Evolutionary conservation across 2,888 invertebrate genomes (phyloP), one percentile per base, ranked within the genome.

Genomic region (Epirrhoe alternata): DNA sequence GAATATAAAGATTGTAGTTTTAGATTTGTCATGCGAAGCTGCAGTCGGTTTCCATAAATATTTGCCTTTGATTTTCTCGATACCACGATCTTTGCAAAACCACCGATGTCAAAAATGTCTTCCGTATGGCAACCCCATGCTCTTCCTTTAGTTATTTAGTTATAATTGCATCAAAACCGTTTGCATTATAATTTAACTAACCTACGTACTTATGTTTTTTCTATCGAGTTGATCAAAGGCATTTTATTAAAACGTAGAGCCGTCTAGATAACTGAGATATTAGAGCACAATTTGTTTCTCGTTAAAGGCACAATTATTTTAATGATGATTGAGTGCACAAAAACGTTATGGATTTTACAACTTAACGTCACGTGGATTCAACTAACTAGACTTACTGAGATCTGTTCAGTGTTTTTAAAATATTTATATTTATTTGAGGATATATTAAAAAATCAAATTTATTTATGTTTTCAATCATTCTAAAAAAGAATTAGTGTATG

Each of bases 1-100:
- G 88, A 88, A 76, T 81, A 81, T 75, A 74, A 69, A 74, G 78
- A 77, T 74, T 70, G 69, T 83, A 80, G 78, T 69, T 74, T 74
- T 74, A 76, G 66, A 69, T 62, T 54, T 61, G 66, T 66, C 65
- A 61, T 68, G 56, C 80, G 83, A 77, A 83, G 83, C 84, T 86
- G 87, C 86, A 84, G 85, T 79, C 71, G 81, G 80, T 66, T 72
- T 78, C 73, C 74, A 73, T 64, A 61, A 38, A 42, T 42, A 12
- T 42, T 42, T 73, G 58, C 55, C 47, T 59, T 71, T 72, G 56
- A 72, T 73, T 74, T 71, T 66, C 72, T 68, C 66, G 59, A 70
- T 67, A 16, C 30, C 17, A 24, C 16, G 10, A 12, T 12, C 12
- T 42, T 12, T 42, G 47, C 8, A 57, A 33, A 33, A 57, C 8